Base-by-base conservation (phyloP, 2,113 vertebrate species). In the Numenius arquata region DNA sequence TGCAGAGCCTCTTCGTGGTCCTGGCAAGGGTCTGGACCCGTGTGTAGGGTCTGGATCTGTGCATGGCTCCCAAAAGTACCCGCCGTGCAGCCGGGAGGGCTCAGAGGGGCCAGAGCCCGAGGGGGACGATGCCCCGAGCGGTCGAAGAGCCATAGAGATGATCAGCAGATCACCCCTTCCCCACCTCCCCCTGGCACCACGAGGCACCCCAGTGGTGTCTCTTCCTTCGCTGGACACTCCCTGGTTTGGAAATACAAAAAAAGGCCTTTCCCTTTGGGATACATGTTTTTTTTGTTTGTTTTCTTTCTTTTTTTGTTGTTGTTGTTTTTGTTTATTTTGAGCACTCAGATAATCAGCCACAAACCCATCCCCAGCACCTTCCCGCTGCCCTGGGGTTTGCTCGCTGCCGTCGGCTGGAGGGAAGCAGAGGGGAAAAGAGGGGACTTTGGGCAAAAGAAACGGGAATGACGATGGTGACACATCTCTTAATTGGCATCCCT, bases 141-240 rank as follows among this genome's bases (percentile, higher is more conserved):
- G 85, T 79, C 6, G 3, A 93, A 95, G 95, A 96, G 93, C 90
- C 95, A 93, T 97, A 93, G 3, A 23, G 47, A 52, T 47, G 40
- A 95, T 76, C 58, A 63, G 58, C 41, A 62, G 68, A 75, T 63
- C 77, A 63, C 52, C 67, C 73, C 74, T 71, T 90, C 68, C 14
- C 88, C 41, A 4, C 0, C 2, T 82, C 23, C 41, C 76, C 67
- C 83, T 4, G 27, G 78, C 80, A 52, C 65, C 71, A 9, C 3
- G 19, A 26, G 62, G 50, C 70, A 59, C 75, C 53, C 43, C 68
- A 59, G 50, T 8, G 2, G 88, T 18, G 65, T 32, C 90, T 26
- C 71, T 71, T 58, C 63, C 55, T 38, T 43, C 0, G 3, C 79
- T 73, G 95, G 81, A 78, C 80, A 15, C 23, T 55, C 59, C 29